A percentile compares a stretch with the other conserved stretches of the same genome.
Conservation (phyloP, 2,113 vertebrate species). For the Triplophysa dalaica region DNA sequence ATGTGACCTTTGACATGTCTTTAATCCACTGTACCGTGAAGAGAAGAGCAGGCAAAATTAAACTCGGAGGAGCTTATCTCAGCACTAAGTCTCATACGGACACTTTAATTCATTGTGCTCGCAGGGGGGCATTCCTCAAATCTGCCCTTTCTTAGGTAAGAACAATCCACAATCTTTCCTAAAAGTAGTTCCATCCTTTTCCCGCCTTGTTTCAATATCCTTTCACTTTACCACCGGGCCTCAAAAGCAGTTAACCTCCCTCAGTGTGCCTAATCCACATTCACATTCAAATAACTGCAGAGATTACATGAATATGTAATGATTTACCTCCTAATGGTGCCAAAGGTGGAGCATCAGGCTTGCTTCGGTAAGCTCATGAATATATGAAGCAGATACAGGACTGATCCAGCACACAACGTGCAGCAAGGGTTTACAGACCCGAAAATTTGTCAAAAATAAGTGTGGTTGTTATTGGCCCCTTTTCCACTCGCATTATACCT, state of each 20-base stretch:
- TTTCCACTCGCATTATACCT: background rate
- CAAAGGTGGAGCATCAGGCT: constrained; percentile 26
- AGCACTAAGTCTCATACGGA: constrained; percentile 17
- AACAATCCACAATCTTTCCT: constrained; percentile 21
- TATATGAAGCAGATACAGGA: constrained; percentile 20
- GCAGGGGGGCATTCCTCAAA: constrained; percentile 22
- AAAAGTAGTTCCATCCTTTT: constrained; percentile 20
- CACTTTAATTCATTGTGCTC: constrained; percentile 26
- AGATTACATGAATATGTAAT: constrained; percentile 39
- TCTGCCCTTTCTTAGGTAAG: constrained; percentile 27
- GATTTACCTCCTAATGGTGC: constrained; percentile 39
- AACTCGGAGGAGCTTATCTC: constrained; percentile 36
- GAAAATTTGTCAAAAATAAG: background rate
- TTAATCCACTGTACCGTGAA: constrained; percentile 49
- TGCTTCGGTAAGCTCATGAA: constrained; percentile 14
- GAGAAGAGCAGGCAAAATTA: constrained; percentile 44
- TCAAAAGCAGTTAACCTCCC: constrained; percentile 21
- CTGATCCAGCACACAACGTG: background rate
- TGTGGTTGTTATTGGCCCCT: background rate
- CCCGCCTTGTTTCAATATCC: constrained; percentile 23
- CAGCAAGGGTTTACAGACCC: background rate
- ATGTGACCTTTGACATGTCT: constrained; percentile 49
- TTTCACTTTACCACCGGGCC: constrained; percentile 17
- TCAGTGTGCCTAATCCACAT: constrained; percentile 30
- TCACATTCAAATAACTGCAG: constrained; percentile 30